Base-by-base conservation (phyloP, 2,797 vertebrate genomes). In the Euphonia xanthogaster region DNA sequence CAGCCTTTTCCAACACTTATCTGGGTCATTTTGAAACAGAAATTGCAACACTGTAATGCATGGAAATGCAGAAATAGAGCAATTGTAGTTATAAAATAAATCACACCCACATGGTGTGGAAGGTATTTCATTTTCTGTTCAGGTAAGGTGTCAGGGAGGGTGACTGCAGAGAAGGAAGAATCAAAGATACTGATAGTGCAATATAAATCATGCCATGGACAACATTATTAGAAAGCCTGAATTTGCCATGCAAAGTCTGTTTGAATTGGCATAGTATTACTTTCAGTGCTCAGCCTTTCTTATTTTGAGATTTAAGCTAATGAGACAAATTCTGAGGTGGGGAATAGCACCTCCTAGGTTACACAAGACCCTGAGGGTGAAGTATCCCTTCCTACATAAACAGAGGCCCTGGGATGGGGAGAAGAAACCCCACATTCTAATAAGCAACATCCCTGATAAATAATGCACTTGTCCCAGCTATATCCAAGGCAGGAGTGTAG, bases 11-110 rank as follows among this genome's bases (percentile, higher is more conserved):
- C 92, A 62, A 24, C 42, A 25, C 23, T 65, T 93, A 58, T 33
- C 58, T 90, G 58, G 55, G 45, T 82, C 30, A 86, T 84, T 91
- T 65, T 71, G 73, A 91, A 95, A 94, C 75, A 93, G 62, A 94
- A 96, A 87, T 93, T 89, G 67, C 35, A 82, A 65, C 35, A 65
- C 67, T 74, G 63, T 91, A 95, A 67, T 72, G 28, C 28, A 42
- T 68, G 37, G 35, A 83, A 94, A 91, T 93, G 80, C 72, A 79
- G 84, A 80, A 75, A 45, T 72, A 60, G 53, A 88, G 57, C 62
- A 86, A 45, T 12, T 75, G 37, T 77, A 80, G 35, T 73, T 90
- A 80, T 39, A 47, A 54, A 88, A 88, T 72, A 75, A 93, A 82
- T 93, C 18, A 28, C 42, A 76, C 24, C 14, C 27, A n/a, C 9